These are phyloP conservation scores for Microctenopoma steveboyesi DNA, from an alignment of 2,797 vertebrate genomes.

Conservation along the genomic window DNA sequence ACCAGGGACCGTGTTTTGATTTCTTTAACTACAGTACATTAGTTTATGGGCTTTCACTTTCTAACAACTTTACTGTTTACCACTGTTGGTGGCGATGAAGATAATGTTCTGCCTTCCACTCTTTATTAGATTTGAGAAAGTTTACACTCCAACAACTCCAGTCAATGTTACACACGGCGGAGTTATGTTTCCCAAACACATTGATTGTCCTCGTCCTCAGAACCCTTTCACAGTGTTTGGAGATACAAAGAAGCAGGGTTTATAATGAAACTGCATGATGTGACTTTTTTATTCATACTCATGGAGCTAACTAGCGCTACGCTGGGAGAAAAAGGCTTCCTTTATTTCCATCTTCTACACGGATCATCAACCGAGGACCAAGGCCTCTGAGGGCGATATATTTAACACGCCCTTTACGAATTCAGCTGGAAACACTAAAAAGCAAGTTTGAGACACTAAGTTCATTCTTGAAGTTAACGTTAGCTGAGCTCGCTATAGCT, in stretches of 20 bases:
- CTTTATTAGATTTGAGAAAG: no score
- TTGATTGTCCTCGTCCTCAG: neutral
- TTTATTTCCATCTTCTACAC: neutral
- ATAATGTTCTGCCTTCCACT: no score
- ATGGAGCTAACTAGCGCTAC: no score
- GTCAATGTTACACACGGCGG: no score
- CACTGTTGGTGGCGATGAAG: no score
- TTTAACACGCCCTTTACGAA: neutral
- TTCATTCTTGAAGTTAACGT: neutral
- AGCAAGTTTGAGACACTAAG: neutral
- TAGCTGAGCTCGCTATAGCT: neutral
- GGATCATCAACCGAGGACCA: no score
- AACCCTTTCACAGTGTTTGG: neutral
- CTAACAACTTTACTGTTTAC: no score
- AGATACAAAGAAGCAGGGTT: neutral
- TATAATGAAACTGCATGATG: neutral
- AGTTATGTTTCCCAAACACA: neutral
- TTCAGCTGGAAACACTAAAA: neutral
- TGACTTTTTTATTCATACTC: neutral
- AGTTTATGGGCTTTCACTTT: no score
- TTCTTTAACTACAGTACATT: no score
- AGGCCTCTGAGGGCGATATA: no score
- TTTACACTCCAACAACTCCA: no score
- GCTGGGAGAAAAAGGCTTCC: neutral
- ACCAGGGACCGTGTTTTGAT: no score